Base-by-base conservation (phyloP, 2,888 invertebrate species). In the Quadroppia sp. region DNA sequence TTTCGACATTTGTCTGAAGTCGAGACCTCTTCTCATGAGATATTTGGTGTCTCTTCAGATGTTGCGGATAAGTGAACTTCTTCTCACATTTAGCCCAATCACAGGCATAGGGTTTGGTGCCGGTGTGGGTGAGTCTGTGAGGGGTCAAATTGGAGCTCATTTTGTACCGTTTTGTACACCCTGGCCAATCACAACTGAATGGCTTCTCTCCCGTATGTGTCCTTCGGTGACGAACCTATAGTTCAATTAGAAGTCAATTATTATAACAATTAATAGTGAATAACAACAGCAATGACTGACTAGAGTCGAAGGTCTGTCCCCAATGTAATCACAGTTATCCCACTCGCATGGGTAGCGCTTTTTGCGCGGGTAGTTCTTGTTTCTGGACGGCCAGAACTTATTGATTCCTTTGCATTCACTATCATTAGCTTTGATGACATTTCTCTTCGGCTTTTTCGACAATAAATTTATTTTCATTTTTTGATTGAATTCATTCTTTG, bases 271-370 rank as follows among this genome's bases (percentile, higher is more conserved):
- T 28, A 17, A 4, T 9, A 11, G 15, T 1, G 4, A 59, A 11
- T 28, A 11, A 28, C 7, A 17, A 15, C 4, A 53, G 42, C 28
- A 28, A 1, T 11, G 4, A 30, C 64, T 36, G 20, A 64, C 64
- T 1, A 64, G 40, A 64, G 64, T 64, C 3, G 64, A 64, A 1
- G 64, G 64, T 9, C 64, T 6, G 64, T 64, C 64, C 1, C 56
- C 73, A 25, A 73, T 40, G 53, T 73, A 73, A 3, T 48, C 23
- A 42, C 73, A 73, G 40, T 50, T 11, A 11, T 15, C 40, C 73
- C 73, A 73, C 30, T 70, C 45, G 40, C 73, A 73, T n/a, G 73
- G 70, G 40, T 70, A 73, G n/a, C 64, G 17, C 36, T 64, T 64
- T n/a, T 64, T 64, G 32, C 64, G 32, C 20, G 64, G 64, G 30